Evolutionary conservation across 2,113 vertebrate genomes (phyloP).

Genomic region (Apteryx owenii): DNA sequence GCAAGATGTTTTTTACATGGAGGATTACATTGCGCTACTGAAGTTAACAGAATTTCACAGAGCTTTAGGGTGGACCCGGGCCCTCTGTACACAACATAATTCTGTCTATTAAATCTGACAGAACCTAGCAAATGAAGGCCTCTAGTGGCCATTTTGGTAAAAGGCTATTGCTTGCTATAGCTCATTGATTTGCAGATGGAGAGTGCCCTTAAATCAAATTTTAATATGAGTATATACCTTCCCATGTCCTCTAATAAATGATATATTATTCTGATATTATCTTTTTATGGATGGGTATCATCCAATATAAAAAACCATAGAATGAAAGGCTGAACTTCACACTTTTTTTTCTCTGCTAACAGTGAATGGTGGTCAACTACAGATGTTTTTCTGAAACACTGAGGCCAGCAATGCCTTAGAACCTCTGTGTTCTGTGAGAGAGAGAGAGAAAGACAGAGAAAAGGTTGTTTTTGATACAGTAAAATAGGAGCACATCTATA

Average conservation of each 20-base stretch:
- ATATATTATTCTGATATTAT: not conserved
- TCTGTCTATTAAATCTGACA: not conserved
- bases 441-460: not conserved
- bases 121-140: not conserved
- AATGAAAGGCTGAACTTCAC: not conserved
- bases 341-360: not conserved
- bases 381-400: not conserved
- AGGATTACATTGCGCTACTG: not conserved
- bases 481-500: not conserved
- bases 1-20: accelerated
- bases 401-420: not conserved
- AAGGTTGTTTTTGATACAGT: not conserved
- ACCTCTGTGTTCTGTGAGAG: not conserved
- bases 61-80: not conserved
- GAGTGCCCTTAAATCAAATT: not conserved
- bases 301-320: not conserved
- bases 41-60: not conserved
- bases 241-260: not conserved
- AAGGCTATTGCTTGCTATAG: not conserved
- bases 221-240: not conserved
- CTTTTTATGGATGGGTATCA: not conserved
- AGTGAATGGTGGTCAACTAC: not conserved
- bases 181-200: not conserved
- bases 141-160: not conserved
- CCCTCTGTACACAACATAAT: not conserved